Evolutionary conservation across 2,888 invertebrate species (phyloP).

Genomic region (Hoplodrina blanda): DNA sequence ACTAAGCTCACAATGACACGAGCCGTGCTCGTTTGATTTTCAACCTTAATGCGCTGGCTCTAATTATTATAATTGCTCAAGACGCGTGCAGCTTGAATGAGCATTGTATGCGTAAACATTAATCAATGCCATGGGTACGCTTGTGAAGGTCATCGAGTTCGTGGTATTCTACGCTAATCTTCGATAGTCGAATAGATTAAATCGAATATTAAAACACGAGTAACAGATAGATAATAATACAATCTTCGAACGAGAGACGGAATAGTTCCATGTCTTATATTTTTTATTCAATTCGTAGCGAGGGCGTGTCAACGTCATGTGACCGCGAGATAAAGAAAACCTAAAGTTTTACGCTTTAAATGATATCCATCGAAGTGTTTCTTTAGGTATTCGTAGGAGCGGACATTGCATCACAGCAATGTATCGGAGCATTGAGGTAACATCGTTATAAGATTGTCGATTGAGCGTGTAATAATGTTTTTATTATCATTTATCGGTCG

Average conservation of each 20-base stretch:
- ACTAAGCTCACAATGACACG: conserved; percentile 77
- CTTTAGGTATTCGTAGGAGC: conserved; percentile 33
- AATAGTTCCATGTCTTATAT: conserved; percentile 53
- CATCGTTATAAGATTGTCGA: conserved; percentile 62
- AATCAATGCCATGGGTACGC: conserved; percentile 87
- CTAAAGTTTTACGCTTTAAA: conserved; percentile 53
- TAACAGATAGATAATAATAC: conserved; percentile 37
- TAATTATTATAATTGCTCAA: conserved; percentile 72
- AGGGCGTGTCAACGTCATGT: conserved; percentile 71
- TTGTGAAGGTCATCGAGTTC: conserved; percentile 80
- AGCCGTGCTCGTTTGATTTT: conserved; percentile 67
- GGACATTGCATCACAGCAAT: conserved; percentile 66
- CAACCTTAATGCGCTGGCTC: conserved; percentile 69
- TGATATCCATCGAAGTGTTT: conserved; percentile 65
- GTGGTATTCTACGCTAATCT: conserved; percentile 74
- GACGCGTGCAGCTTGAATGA: conserved; percentile 75
- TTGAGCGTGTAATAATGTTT: conserved; percentile 73
- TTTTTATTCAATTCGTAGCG: conserved; percentile 63
- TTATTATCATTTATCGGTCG: conserved; percentile 84
- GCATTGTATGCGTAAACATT: conserved; percentile 86
- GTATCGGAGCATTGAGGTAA: conserved; percentile 59
- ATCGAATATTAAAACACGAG: conserved; percentile 60
- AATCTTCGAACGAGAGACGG: conserved; percentile 56
- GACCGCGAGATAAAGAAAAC: conserved; percentile 63
- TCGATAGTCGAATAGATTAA: conserved; percentile 56